These are phyloP conservation scores for Trinectes maculatus DNA, from an alignment of 2,113 vertebrate species.

Conservation along the genomic window DNA sequence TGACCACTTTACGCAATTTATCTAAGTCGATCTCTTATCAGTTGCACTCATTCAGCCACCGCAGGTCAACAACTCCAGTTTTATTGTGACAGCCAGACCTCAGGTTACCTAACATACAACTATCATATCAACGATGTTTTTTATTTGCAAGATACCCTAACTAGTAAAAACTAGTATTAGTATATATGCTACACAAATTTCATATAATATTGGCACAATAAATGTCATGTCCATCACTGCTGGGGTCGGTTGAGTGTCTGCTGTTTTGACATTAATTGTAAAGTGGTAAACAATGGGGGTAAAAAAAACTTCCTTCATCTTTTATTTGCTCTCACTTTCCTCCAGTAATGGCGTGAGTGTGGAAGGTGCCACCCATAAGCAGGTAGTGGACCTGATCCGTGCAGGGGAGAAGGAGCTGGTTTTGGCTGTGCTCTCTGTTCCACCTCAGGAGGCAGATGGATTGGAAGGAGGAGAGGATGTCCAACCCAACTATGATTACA, in stretches of 20 bases:
- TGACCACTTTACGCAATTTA: neutral
- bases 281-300: neutral
- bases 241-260: neutral
- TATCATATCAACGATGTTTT: neutral
- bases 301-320: neutral
- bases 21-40: neutral
- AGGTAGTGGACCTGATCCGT: conserved; percentile 98
- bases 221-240: neutral
- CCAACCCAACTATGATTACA: conserved; percentile 95
- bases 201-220: neutral
- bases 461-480: conserved; percentile 92
- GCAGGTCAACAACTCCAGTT: neutral
- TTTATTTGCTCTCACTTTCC: neutral
- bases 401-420: conserved; percentile 94
- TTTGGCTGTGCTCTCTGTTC: conserved; percentile 93
- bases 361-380: conserved; percentile 97
- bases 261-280: neutral
- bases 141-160: neutral
- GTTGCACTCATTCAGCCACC: conserved; percentile 1
- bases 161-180: neutral
- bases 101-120: conserved; percentile 1
- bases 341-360: conserved; percentile 93
- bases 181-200: neutral
- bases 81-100: neutral
- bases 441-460: conserved; percentile 91